Evolutionary conservation across 2,797 vertebrate genomes (phyloP), one percentile per base, ranked within the genome.

Genomic region (Petrocephalus sullivani): DNA sequence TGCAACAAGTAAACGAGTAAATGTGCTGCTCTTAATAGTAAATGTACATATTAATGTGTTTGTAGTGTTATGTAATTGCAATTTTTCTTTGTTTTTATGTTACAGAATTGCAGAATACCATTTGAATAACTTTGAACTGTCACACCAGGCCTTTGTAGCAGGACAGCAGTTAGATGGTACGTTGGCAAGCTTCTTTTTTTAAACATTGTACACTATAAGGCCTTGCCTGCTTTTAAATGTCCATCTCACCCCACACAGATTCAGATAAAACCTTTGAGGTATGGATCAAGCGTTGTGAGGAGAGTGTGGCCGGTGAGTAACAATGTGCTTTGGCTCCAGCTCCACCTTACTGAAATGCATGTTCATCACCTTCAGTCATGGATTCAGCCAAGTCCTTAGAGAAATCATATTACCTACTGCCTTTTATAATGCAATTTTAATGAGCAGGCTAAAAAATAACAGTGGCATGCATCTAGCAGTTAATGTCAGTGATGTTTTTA

Each of bases 61-160:
- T 37, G 14, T 33, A 58, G 1, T 19, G 33, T 37, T 58, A 86
- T n/a, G 33, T 33, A 86, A 37, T n/a, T 0, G 56, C 56, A 46
- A 10, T 85, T 58, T 5, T 5, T 84, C 9, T 54, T 84, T 84
- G 37, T 78, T 46, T 78, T 56, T 85, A 16, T 54, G 21, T 33
- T 92, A 88, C 93, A 99, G 98, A 95, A 96, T 99, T 93, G 85
- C 97, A 90, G 98, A 99, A 95, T 99, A 97, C 93, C 96, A 98
- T 93, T 96, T 97, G 87, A 96, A 96, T 91, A 96, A 97, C 90
- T 98, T 96, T 89, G 91, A 93, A 86, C 96, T 96, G 91, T 97
- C 98, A 91, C 93, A 97, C 91, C 95, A 96, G 90, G 95, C 96
- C 87, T 97, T 99, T 93, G 94, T 92, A 92, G 95, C 96, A 93